Percentiles rank a stretch among this genome's conserved stretches.
Evolutionary conservation across 2,888 invertebrate genomes (phyloP).

Genomic region (Euzophera pinguis): DNA sequence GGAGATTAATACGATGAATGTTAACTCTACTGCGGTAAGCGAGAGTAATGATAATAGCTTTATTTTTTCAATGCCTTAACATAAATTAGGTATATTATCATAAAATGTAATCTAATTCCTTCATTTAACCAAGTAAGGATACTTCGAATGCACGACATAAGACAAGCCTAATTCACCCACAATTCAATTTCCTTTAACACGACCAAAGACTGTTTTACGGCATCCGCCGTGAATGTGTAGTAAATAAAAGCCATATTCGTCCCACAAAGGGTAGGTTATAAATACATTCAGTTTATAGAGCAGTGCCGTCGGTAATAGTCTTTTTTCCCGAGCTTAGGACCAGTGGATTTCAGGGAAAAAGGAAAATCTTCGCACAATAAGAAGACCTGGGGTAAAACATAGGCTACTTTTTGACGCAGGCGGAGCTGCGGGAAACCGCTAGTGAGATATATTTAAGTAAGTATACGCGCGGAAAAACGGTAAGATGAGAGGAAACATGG

Average conservation of each 20-base stretch:
- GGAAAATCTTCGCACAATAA: too few species aligned
- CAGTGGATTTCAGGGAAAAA: neutral
- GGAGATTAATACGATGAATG: neutral
- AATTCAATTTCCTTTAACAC: constrained; percentile 6
- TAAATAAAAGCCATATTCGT: constrained; percentile 8
- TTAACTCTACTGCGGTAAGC: neutral
- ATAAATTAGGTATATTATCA: too few species aligned
- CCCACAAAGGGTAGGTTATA: neutral
- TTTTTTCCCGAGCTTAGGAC: constrained; percentile 4
- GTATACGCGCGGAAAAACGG: too few species aligned
- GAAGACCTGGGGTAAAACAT: too few species aligned
- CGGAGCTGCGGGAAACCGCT: too few species aligned
- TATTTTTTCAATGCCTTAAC: too few species aligned
- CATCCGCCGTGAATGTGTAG: neutral
- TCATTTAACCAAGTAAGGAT: neutral
- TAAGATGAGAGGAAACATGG: too few species aligned
- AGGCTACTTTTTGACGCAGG: too few species aligned
- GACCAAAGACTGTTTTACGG: neutral
- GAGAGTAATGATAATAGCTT: neutral
- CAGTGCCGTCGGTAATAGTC: neutral
- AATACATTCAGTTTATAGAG: constrained; percentile 6
- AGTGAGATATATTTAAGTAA: too few species aligned
- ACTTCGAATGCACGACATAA: neutral
- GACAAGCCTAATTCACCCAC: neutral
- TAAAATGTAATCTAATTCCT: neutral